phyloP scores from a whole-genome alignment of 2,888 invertebrate genomes.

The Prionchulus punctatus region DNA sequence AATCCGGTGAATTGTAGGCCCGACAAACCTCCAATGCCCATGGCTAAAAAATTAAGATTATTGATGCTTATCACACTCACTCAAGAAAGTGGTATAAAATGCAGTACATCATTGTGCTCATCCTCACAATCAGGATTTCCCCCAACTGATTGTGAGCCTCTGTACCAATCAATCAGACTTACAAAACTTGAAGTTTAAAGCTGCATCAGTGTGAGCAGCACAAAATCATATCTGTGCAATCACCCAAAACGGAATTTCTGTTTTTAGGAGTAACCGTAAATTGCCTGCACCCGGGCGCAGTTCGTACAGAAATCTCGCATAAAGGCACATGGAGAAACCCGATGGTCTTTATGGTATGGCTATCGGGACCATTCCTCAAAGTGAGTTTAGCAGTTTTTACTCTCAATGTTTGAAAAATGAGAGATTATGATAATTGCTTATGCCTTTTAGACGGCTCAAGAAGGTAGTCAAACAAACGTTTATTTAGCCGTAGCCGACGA shows the following conservation, averaged over 20 bases:
- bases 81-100: too few relatives aligned
- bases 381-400: background rate
- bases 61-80: too few relatives aligned
- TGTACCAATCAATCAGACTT: too few relatives aligned
- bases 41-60: background rate
- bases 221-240: too few relatives aligned
- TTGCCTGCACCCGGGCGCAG: conserved; percentile 12
- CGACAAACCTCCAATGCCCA: background rate
- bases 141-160: too few relatives aligned
- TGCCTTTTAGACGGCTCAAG: background rate
- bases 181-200: too few relatives aligned
- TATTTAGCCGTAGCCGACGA: conserved; percentile 7
- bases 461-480: conserved; percentile 8
- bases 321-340: background rate
- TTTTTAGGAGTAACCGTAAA: conserved; percentile 10
- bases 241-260: too few relatives aligned
- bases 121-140: too few relatives aligned
- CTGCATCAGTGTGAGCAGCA: too few relatives aligned
- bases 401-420: background rate
- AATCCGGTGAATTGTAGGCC: background rate
- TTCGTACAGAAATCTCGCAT: conserved; percentile 10
- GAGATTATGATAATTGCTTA: background rate
- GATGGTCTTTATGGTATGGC: background rate
- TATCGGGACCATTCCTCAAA: background rate
- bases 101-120: too few relatives aligned